These are phyloP conservation scores for Drosophila colorata DNA, from an alignment of 2,888 invertebrate genomes.

Conservation along the genomic window DNA sequence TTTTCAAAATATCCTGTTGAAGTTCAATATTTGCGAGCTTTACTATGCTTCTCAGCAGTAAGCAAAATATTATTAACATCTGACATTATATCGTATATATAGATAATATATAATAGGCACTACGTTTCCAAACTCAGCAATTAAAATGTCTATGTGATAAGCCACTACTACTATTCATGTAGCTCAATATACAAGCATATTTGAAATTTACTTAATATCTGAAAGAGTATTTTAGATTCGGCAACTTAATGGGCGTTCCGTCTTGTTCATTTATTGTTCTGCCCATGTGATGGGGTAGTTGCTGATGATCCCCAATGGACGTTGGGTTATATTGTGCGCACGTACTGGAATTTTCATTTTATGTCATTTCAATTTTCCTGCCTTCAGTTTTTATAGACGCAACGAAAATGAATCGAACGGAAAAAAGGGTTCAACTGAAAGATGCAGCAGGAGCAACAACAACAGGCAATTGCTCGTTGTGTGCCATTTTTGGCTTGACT, in stretches of 20 bases:
- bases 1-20: too few relatives aligned
- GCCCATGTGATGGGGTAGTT: conserved; percentile 28
- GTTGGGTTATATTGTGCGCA: conserved; percentile 68
- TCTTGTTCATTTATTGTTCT: conserved; percentile 43
- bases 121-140: too few relatives aligned
- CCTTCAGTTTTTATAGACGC: conserved; percentile 69
- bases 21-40: too few relatives aligned
- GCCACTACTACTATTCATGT: too few relatives aligned
- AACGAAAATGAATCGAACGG: conserved; percentile 69
- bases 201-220: background rate
- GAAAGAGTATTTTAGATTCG: conserved; percentile 8
- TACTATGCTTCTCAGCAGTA: too few relatives aligned
- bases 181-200: background rate
- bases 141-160: too few relatives aligned
- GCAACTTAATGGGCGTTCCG: background rate
- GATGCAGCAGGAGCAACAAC: conserved; percentile 53
- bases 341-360: conserved; percentile 79
- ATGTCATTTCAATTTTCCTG: conserved; percentile 79
- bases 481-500: conserved; percentile 50
- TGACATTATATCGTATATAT: too few relatives aligned
- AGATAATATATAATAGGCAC: too few relatives aligned
- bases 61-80: too few relatives aligned
- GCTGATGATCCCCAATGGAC: conserved; percentile 59
- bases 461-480: conserved; percentile 49
- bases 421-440: conserved; percentile 76